Conservation (phyloP, 2,888 invertebrate genomes). For the Meiosimyza decipiens region DNA sequence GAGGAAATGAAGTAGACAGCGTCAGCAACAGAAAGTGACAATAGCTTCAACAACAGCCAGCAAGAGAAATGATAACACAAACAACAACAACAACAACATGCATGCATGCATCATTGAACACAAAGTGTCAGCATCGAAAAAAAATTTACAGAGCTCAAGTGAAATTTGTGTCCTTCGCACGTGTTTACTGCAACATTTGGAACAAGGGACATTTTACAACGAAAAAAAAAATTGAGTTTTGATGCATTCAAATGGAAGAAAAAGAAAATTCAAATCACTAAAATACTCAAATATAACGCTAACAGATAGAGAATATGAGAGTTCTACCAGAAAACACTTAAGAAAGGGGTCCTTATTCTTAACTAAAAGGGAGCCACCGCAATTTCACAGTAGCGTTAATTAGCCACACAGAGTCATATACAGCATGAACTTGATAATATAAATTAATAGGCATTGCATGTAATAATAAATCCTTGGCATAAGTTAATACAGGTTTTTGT, state of each 20-base stretch:
- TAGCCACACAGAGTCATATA: slow-evolving; percentile 44
- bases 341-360: background rate
- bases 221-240: slow-evolving; percentile 21
- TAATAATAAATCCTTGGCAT: background rate
- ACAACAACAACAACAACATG: slow-evolving; percentile 22
- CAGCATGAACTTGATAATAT: background rate
- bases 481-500: too few relatives aligned
- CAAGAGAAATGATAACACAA: background rate
- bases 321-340: background rate
- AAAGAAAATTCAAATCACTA: background rate
- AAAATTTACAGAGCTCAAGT: slow-evolving; percentile 23
- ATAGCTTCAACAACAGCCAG: slow-evolving; percentile 33
- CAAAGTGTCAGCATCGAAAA: slow-evolving; percentile 22
- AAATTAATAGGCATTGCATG: background rate
- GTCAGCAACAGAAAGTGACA: slow-evolving; percentile 14
- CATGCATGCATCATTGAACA: slow-evolving; percentile 33
- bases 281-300: background rate
- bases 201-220: background rate
- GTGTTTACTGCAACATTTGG: slow-evolving; percentile 42
- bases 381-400: slow-evolving; percentile 55
- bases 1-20: slow-evolving; percentile 32
- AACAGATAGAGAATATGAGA: background rate
- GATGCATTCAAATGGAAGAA: slow-evolving; percentile 44
- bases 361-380: too few relatives aligned
- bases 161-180: slow-evolving; percentile 47